Evolutionary conservation across 2,113 vertebrate genomes (phyloP).

Genomic region (Cyphomyrus discorhynchus): DNA sequence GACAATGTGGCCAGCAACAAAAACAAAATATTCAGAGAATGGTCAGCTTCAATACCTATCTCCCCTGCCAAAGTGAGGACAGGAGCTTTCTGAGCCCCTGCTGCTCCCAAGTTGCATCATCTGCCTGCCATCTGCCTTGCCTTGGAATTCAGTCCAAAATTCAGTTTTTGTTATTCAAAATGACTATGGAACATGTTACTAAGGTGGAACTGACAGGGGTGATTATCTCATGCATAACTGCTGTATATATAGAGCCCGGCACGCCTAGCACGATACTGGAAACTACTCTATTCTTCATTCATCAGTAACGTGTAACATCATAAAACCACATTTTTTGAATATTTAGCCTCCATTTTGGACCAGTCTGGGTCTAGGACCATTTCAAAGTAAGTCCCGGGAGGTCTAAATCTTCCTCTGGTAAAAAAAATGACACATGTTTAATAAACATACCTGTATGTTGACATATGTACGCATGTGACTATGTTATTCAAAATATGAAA

Average conservation of each 20-base stretch:
- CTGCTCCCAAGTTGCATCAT: not conserved
- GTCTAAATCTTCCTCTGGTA: not conserved
- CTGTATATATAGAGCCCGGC: not conserved
- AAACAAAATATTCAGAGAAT: not conserved
- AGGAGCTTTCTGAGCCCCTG: not conserved
- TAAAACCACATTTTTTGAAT: not conserved
- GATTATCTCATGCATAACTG: not conserved
- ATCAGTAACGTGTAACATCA: not conserved
- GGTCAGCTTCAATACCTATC: not conserved
- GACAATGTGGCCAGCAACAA: not conserved
- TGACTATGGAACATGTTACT: not conserved
- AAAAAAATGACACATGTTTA: not conserved
- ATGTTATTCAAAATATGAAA: not conserved
- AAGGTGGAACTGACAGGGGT: not conserved
- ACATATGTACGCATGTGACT: not conserved
- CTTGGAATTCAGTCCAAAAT: slow-evolving; percentile 6
- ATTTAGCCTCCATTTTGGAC: not conserved
- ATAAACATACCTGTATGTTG: not conserved
- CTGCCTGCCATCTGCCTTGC: not conserved
- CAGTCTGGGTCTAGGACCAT: not conserved
- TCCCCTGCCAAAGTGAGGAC: not conserved
- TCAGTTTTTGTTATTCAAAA: not conserved
- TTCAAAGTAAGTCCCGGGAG: not conserved
- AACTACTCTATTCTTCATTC: not conserved
- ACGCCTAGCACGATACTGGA: not conserved